Evolutionary conservation across 2,888 invertebrate genomes (phyloP).

Genomic region (Drosophila neoperkinsi): DNA sequence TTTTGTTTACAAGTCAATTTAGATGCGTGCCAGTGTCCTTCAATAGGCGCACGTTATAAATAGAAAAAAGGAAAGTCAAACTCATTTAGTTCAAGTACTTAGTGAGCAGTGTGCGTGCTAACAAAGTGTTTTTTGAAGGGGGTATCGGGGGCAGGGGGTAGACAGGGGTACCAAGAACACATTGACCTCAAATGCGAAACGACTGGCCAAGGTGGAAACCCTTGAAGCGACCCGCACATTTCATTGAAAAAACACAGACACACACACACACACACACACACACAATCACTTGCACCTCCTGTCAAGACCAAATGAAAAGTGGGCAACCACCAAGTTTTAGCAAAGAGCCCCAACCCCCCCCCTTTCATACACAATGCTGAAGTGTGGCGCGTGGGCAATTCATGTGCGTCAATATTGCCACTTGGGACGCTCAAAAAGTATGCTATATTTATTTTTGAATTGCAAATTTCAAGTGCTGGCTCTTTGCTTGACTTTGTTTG

Average conservation of each 20-base stretch:
- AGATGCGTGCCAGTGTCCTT: constrained; percentile 35
- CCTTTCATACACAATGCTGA: constrained; percentile 4
- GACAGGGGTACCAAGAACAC: constrained; percentile 60
- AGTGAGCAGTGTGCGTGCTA: constrained; percentile 41
- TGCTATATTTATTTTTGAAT: constrained; percentile 50
- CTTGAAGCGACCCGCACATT: constrained; percentile 50
- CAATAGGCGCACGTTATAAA: constrained; percentile 44
- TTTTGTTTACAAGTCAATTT: constrained; percentile 50
- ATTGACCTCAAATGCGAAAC: constrained; percentile 69
- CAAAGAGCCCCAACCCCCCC: constrained; percentile 5
- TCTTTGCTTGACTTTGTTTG: constrained; percentile 45
- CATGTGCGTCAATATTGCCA: constrained; percentile 50
- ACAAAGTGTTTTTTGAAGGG: constrained; percentile 20
- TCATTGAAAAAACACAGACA: constrained; percentile 59
- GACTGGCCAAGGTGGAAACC: constrained; percentile 46
- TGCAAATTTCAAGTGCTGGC: constrained; percentile 49
- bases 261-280: constrained; percentile 4
- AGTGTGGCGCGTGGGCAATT: constrained; percentile 35
- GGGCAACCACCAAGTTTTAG: constrained; percentile 25
- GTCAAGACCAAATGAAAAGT: constrained; percentile 42
- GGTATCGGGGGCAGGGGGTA: neutral
- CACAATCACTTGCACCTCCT: constrained; percentile 12
- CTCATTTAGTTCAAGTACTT: constrained; percentile 47
- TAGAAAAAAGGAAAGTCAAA: constrained; percentile 61
- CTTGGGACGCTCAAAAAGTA: constrained; percentile 31